A percentile compares a stretch with the other conserved stretches of the same genome.
phyloP scores from a whole-genome alignment of 2,797 vertebrate species.

The Gouania willdenowi region DNA sequence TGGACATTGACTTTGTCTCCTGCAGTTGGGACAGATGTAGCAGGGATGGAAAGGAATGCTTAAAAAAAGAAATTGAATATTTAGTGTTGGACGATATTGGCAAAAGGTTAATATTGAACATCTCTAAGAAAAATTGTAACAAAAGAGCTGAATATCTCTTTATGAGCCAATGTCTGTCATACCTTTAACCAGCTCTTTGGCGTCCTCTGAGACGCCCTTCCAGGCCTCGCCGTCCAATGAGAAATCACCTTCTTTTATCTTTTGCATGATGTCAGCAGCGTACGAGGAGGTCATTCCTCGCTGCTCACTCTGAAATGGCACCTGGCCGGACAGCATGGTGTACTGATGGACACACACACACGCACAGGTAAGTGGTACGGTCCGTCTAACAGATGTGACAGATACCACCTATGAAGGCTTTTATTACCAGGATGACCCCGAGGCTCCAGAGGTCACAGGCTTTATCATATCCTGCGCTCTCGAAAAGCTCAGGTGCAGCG shows the following conservation, averaged over 20 bases:
- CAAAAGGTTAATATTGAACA: too few species aligned
- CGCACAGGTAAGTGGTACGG: constrained; percentile 15
- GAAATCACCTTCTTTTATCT: constrained; percentile 91
- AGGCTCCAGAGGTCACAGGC: constrained; percentile 94
- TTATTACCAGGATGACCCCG: constrained; percentile 87
- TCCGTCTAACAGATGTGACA: not conserved
- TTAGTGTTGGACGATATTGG: too few species aligned
- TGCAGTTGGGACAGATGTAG: too few species aligned
- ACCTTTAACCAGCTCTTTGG: constrained; percentile 93
- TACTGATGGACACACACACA: constrained; percentile 71
- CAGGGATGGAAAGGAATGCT: too few species aligned
- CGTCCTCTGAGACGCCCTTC: constrained; percentile 88
- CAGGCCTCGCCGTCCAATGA: constrained; percentile 88
- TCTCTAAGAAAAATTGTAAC: too few species aligned
- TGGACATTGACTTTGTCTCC: too few species aligned
- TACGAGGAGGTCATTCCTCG: constrained; percentile 82
- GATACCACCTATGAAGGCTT: not conserved
- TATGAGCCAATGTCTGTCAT: not conserved
- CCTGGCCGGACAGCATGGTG: constrained; percentile 93
- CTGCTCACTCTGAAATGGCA: constrained; percentile 86
- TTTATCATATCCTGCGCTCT: constrained; percentile 87
- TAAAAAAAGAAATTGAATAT: too few species aligned
- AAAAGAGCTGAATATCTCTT: too few species aligned
- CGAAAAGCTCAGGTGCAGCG: constrained; percentile 87
- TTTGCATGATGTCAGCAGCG: constrained; percentile 89